A percentile compares a stretch with the other conserved stretches of the same genome.
phyloP scores from a whole-genome alignment of 2,888 invertebrate genomes.

The Caenorhabditis drosophilae region DNA sequence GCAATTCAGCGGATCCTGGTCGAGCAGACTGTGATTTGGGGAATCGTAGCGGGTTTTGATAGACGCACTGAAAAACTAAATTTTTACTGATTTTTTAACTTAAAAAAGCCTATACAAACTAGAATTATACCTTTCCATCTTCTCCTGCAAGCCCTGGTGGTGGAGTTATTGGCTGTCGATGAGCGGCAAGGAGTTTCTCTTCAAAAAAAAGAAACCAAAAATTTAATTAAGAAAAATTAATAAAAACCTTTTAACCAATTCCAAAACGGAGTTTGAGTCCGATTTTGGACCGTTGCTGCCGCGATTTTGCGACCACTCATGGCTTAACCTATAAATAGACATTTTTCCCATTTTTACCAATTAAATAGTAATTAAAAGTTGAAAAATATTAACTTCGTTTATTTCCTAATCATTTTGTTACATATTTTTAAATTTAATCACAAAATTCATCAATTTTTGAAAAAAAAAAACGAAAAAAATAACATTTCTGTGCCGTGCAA shows the following conservation, averaged over 20 bases:
- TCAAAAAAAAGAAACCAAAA: neutral
- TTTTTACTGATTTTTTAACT: neutral
- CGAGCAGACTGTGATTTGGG: slow-evolving; percentile 72
- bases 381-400: too few species aligned
- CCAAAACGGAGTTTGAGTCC: slow-evolving; percentile 62
- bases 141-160: slow-evolving; percentile 58
- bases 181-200: slow-evolving; percentile 59
- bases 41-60: slow-evolving; percentile 59
- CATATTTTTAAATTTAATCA: too few species aligned
- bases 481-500: neutral
- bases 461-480: neutral
- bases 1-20: slow-evolving; percentile 80
- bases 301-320: slow-evolving; percentile 58
- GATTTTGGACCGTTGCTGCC: slow-evolving; percentile 58
- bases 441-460: too few species aligned
- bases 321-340: slow-evolving; percentile 3
- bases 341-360: neutral
- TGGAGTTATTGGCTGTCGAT: slow-evolving; percentile 57
- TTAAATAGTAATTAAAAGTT: neutral
- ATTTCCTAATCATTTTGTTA: too few species aligned
- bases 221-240: neutral
- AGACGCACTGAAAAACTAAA: slow-evolving; percentile 43
- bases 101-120: too few species aligned
- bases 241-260: slow-evolving; percentile 52
- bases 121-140: slow-evolving; percentile 59